Percentiles rank a stretch among this genome's conserved stretches.
These are phyloP conservation scores for Heliconius hewitsoni DNA, from an alignment of 1,140 invertebrate genomes.

Conservation along the genomic window DNA sequence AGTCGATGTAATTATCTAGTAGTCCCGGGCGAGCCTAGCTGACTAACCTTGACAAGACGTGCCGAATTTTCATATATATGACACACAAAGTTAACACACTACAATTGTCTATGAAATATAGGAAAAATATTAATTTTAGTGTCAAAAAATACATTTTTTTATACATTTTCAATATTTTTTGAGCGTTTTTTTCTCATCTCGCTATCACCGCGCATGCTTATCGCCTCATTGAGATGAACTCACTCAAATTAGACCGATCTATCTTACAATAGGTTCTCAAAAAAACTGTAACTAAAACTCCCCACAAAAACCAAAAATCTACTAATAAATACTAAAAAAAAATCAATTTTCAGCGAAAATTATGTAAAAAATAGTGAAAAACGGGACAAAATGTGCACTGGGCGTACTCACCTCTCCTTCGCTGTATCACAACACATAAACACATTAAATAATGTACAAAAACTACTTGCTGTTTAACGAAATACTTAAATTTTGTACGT, in stretches of 20 bases:
- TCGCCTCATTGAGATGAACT: slow-evolving; percentile 46
- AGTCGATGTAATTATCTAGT: slow-evolving; percentile 7
- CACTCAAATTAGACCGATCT: slow-evolving; percentile 7
- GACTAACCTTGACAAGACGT: slow-evolving; percentile 12
- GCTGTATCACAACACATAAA: slow-evolving; percentile 11
- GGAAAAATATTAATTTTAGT: background rate
- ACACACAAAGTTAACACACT: background rate
- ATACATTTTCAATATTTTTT: background rate
- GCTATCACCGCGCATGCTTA: slow-evolving; percentile 49
- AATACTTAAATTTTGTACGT: slow-evolving; percentile 8
- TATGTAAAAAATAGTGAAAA: background rate
- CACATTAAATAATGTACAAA: slow-evolving; percentile 2
- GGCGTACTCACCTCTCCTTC: background rate
- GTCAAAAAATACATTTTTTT: background rate
- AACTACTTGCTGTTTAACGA: background rate
- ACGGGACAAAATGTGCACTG: background rate
- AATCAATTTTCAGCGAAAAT: background rate
- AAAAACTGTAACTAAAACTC: background rate
- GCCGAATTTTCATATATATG: background rate
- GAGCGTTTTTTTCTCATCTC: slow-evolving; percentile 36
- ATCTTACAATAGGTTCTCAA: background rate
- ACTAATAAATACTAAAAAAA: background rate
- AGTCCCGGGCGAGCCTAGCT: slow-evolving; percentile 12
- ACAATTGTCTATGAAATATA: background rate
- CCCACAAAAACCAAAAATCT: background rate